Percentiles rank a stretch among this genome's conserved stretches.
Conservation (phyloP, 2,888 invertebrate species). For the Folsomia manolachei region DNA sequence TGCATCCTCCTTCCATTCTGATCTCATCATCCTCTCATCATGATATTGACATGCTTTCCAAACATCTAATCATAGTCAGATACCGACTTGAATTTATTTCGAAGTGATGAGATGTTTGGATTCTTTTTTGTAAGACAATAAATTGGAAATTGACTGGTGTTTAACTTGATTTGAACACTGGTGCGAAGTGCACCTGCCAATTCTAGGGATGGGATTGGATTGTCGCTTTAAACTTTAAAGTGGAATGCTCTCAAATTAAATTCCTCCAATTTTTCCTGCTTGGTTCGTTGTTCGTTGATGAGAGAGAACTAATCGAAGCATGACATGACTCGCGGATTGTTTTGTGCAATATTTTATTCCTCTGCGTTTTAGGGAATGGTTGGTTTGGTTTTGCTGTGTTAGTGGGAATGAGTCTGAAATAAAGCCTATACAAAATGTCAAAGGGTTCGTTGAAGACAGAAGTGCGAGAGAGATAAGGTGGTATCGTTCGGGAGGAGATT, state of each 20-base stretch:
- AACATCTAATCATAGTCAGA: no score
- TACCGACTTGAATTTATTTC: no score
- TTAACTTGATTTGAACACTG: background rate
- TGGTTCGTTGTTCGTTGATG: background rate
- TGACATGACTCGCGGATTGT: background rate
- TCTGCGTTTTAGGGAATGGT: background rate
- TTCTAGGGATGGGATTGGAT: background rate
- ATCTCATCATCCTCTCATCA: no score
- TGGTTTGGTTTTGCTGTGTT: background rate
- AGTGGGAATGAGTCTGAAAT: no score
- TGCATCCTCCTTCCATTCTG: no score
- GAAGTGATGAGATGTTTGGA: background rate
- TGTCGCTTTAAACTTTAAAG: background rate
- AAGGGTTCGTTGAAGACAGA: background rate
- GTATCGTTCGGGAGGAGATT: background rate
- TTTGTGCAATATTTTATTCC: background rate
- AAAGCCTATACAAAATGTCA: no score
- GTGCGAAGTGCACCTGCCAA: background rate
- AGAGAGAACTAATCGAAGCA: background rate
- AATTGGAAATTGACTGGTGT: background rate
- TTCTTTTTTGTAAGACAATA: background rate
- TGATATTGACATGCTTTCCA: no score
- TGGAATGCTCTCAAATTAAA: no score
- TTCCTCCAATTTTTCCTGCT: background rate
- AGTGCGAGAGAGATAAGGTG: background rate